Evolutionary conservation across 2,113 vertebrate species (phyloP), one percentile per base, ranked within the genome.

Genomic region (Neodon shergylaensis): DNA sequence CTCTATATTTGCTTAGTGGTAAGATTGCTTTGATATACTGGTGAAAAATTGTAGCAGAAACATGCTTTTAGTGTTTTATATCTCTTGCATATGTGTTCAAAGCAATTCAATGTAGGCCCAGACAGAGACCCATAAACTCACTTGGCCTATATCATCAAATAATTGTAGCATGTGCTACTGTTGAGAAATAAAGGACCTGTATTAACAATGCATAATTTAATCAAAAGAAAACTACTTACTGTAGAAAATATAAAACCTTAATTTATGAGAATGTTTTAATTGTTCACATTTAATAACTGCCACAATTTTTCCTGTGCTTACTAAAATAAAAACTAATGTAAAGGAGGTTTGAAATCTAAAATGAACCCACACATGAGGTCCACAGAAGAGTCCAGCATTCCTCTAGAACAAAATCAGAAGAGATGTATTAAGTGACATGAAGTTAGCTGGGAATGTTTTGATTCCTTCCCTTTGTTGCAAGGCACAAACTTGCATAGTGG

Each of bases 131-230:
- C 19, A 78, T 95, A 93, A 97, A 94, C 31, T 44, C 65, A 79
- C 86, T 96, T 96, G 72, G 49, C 90, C 68, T 73, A 65, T 28
- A 92, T 39, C 90, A 84, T 92, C 87, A 79, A 81, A 96, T 90
- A 81, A 82, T 33, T 96, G 54, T 87, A 74, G 92, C 88, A 90
- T 94, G 94, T 96, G 94, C 94, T 90, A 86, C 95, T 88, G 47
- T 7, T 90, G 58, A 97, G 86, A 98, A 97, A 98, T 94, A 95
- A 97, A 98, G 85, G 83, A 91, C 42, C 96, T 96, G 65, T 96
- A 97, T 98, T 97, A 98, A 98, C 98, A 98, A 98, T 98, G 97
- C 86, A 98, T 98, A 97, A 97, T 98, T 98, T 98, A 98, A 98
- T 98, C 97, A 98, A 96, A 95, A 97, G 87, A 97, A 98, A 98